A percentile compares a stretch with the other conserved stretches of the same genome.
Conservation (phyloP, 2,888 invertebrate genomes). For the Acanthoscelides obtectus region DNA sequence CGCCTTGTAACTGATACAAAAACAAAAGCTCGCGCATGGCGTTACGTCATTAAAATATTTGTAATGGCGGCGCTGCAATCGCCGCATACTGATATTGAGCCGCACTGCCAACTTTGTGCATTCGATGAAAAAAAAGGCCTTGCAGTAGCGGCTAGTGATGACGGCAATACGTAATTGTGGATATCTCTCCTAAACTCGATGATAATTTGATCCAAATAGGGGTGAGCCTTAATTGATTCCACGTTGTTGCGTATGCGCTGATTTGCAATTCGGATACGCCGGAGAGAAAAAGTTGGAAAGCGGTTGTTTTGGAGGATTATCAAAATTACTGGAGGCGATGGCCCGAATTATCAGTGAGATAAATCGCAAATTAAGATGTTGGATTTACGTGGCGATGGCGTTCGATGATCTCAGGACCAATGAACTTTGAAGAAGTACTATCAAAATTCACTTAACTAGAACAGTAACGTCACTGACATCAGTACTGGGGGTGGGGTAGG, state of each 20-base stretch:
- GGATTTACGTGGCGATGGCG: background rate
- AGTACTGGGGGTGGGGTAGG: too few relatives aligned
- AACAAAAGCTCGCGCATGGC: background rate
- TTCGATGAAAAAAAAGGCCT: background rate
- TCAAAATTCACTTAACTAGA: too few relatives aligned
- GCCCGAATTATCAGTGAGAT: background rate
- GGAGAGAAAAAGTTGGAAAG: background rate
- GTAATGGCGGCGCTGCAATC: background rate
- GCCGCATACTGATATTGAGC: too few relatives aligned
- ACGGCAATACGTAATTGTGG: background rate
- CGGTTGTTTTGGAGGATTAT: background rate
- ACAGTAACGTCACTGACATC: too few relatives aligned
- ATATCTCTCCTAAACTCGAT: background rate
- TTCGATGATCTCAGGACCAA: background rate
- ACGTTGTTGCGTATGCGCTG: background rate
- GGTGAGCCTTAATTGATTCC: background rate
- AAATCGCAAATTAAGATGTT: background rate
- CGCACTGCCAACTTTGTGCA: background rate
- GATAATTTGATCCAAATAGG: constrained; percentile 1
- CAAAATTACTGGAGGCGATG: background rate
- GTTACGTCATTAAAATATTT: background rate
- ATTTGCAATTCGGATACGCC: background rate
- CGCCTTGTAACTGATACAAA: too few relatives aligned
- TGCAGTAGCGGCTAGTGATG: background rate
- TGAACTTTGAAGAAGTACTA: background rate